Evolutionary conservation across 2,113 vertebrate species (phyloP).

Genomic region (Rhinopomastus cyanomelas): DNA sequence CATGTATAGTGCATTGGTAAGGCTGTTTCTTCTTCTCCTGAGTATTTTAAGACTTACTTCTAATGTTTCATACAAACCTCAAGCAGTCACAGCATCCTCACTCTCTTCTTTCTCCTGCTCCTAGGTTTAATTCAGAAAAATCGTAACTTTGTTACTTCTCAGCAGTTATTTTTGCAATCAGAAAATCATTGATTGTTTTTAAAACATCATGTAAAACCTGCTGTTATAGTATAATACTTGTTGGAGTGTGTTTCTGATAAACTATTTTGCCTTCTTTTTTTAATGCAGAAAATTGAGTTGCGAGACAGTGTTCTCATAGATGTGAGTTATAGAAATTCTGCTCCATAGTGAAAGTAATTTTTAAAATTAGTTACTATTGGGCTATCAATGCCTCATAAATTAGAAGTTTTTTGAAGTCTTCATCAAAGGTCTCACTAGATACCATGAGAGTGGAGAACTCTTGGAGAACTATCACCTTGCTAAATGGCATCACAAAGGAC

Average conservation of each 20-base stretch:
- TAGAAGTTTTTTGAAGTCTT: background rate
- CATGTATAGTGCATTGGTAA: background rate
- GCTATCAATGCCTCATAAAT: background rate
- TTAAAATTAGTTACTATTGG: background rate
- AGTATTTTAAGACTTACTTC: background rate
- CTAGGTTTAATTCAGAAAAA: background rate
- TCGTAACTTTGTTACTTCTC: background rate
- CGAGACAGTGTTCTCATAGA: background rate
- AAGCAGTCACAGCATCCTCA: background rate
- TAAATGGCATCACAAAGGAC: background rate
- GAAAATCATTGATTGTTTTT: background rate
- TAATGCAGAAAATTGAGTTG: background rate
- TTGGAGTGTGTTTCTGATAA: background rate
- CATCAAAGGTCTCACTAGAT: background rate
- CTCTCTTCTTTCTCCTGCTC: background rate
- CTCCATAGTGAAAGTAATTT: background rate
- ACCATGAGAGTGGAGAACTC: background rate
- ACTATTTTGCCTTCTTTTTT: background rate
- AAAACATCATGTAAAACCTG: background rate
- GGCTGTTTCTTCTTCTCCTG: background rate
- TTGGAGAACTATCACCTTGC: background rate
- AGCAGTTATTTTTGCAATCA: background rate
- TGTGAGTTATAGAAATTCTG: background rate
- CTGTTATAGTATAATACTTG: background rate
- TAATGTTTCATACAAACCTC: background rate